phyloP scores from a whole-genome alignment of 2,113 vertebrate species.

The Nothocercus nigrocapillus region DNA sequence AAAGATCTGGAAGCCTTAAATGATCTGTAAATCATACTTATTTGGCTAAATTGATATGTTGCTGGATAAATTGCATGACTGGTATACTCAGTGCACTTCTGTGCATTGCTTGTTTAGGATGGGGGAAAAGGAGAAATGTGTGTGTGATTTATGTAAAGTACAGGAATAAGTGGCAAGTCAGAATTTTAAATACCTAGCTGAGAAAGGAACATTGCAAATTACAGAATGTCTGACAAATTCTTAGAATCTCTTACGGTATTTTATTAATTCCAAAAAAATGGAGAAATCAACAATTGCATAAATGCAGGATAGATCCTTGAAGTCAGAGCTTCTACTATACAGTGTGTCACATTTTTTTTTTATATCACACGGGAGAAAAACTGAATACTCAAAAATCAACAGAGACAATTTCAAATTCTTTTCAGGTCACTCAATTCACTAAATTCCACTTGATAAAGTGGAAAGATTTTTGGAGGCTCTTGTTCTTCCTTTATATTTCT shows the following conservation, averaged over 20 bases:
- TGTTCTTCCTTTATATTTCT: not conserved
- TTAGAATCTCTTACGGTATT: not conserved
- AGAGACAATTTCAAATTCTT: not conserved
- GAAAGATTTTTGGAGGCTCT: not conserved
- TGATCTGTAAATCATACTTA: not conserved
- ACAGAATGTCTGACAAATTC: not conserved
- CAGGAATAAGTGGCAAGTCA: not conserved
- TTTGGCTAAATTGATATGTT: not conserved
- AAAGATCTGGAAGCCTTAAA: not conserved
- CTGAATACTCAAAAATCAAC: not conserved
- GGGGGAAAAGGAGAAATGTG: not conserved
- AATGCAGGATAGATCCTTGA: not conserved
- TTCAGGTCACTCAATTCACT: not conserved
- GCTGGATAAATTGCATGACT: not conserved
- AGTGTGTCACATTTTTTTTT: not conserved
- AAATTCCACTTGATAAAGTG: not conserved
- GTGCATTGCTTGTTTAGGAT: not conserved
- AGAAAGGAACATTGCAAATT: not conserved
- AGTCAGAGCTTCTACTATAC: not conserved
- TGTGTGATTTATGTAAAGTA: not conserved
- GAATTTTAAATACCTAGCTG: not conserved
- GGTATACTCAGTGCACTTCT: too few species aligned
- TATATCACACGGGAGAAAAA: not conserved
- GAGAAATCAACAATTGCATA: not conserved
- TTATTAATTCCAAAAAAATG: not conserved